Evolutionary conservation across 2,888 invertebrate species (phyloP), one percentile per base, ranked within the genome.

Genomic region (Coelogynopora nodosa): DNA sequence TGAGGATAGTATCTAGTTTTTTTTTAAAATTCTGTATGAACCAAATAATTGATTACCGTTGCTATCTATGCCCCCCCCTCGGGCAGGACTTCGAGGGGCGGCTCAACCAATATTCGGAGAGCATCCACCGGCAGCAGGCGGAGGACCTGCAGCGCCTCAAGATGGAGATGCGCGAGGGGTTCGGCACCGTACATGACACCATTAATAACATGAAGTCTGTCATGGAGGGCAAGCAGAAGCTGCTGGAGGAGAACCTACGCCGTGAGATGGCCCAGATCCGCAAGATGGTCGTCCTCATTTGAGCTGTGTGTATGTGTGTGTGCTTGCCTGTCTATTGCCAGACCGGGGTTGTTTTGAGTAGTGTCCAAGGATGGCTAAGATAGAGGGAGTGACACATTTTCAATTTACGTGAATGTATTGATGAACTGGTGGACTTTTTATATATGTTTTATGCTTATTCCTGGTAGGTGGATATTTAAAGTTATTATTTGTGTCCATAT

Each of bases 201-300:
- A 91, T 91, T 86, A 90, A 89, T 86, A 91, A 91, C 89, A 91
- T 91, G 90, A 91, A 91, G 87, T 90, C 90, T 13, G 91, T 91
- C 5, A 90, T 91, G 89, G 91, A 92, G 49, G 91, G 91, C 27
- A 91, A 91, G 88, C 88, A 90, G 26, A 90, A 90, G 88, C 89
- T 91, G 10, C 89, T 91, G 28, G 91, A 92, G 86, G 91, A 91
- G 87, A 91, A 91, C 88, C 89, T 92, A 74, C 88, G 90, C 82
- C 91, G 91, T 88, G 92, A 92, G 89, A 91, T 92, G 86, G 89
- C 90, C 29, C 91, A 91, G 87, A 90, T 92, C 27, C 88, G 91
- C 30, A 92, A 91, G 88, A 92, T 92, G 92, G 91, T 92, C 2
- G 92, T 92, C 1, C 89, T 91, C 2, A 90, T 91, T 27, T 91